Evolutionary conservation across 2,113 vertebrate genomes (phyloP), one percentile per base, ranked within the genome.

Genomic region (Grus americana): DNA sequence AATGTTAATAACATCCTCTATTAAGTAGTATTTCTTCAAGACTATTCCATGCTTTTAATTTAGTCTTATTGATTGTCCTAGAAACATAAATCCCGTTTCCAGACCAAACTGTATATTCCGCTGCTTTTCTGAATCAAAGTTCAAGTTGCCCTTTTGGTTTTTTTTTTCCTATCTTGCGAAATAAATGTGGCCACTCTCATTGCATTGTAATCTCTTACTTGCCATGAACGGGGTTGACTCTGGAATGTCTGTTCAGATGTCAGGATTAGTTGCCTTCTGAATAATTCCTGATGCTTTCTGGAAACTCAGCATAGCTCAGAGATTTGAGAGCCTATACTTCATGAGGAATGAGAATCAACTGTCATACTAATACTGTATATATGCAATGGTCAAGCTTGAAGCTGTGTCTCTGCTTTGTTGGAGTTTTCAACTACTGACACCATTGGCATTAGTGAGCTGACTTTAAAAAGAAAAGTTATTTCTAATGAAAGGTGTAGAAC

Each of bases 31-130:
- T 86, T 82, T 61, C 32, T 79, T 90, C 74, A 72, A n/a, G 17
- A 66, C 81, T 88, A 22, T 70, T 85, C 27, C 50, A 3, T 80
- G 75, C 50, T 95, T 95, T 92, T 92, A 79, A 61, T 92, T 58
- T 73, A 88, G 38, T 59, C 30, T 50, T 92, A 72, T 6, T 90
- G 24, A 87, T 91, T 86, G 49, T 85, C 49, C 66, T 78, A 66
- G 71, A 88, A 90, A 83, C 26, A 83, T n/a, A 66, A 92, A 86
- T 86, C 17, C 46, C 62, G 6, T 58, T 90, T 90, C 63, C 83
- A 86, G 80, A 75, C 11, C 26, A 47, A 36, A 13, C 34, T 90
- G 9, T 78, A 34, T 58, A 14, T 75, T 88, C 22, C 71, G 29
- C 72, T 86, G 38, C 30, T 92, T 88, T 92, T 88, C 62, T 63